phyloP scores from a whole-genome alignment of 2,113 vertebrate species.

The Micronisus gabar region DNA sequence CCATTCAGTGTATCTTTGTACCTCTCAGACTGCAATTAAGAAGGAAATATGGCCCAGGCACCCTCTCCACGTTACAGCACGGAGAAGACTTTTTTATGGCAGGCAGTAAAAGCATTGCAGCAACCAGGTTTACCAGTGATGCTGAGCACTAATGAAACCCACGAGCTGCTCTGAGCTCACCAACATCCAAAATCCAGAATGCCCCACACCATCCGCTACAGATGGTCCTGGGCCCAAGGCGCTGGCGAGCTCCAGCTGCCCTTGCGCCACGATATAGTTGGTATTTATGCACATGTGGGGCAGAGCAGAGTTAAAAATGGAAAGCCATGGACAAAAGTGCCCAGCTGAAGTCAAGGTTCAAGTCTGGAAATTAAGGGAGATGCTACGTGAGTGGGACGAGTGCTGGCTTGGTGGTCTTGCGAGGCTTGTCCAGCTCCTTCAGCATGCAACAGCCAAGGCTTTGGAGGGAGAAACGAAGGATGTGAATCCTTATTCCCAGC shows the following conservation, averaged over 20 bases:
- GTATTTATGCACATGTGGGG: background rate
- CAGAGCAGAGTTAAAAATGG: background rate
- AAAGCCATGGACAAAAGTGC: background rate
- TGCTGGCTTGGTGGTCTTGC: background rate
- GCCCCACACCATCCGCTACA: accelerated
- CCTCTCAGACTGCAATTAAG: background rate
- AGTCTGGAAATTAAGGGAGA: background rate
- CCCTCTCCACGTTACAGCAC: background rate
- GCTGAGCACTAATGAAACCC: background rate
- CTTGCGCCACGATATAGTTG: background rate
- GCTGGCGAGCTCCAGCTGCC: background rate
- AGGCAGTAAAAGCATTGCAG: background rate
- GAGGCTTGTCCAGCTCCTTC: background rate
- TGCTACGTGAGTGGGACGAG: accelerated
- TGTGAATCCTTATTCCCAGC: background rate
- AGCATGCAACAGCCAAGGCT: background rate
- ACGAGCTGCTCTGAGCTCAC: background rate
- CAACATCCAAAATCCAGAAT: background rate
- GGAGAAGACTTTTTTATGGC: background rate
- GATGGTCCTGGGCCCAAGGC: background rate
- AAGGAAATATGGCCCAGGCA: conserved; percentile 30
- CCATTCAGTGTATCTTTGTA: conserved; percentile 18
- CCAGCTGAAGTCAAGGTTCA: background rate
- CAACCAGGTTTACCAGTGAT: background rate
- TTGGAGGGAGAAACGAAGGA: background rate